Percentiles rank a stretch among this genome's conserved stretches.
Evolutionary conservation across 2,113 vertebrate genomes (phyloP).

Genomic region (Rhegmatorhina hoffmannsi): DNA sequence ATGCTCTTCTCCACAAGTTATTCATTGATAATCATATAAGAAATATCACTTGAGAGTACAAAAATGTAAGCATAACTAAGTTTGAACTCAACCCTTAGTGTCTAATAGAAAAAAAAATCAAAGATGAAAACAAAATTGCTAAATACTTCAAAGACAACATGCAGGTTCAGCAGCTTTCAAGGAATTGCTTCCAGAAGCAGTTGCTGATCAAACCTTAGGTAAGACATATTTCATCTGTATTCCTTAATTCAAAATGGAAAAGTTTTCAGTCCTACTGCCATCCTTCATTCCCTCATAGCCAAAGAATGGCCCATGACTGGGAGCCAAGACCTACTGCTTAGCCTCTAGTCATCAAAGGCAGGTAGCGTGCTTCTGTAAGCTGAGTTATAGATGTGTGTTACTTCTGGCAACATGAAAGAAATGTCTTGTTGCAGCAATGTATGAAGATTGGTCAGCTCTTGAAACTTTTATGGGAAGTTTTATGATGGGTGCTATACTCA

Average conservation of each 20-base stretch:
- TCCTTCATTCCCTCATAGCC: not conserved
- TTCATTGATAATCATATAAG: not conserved
- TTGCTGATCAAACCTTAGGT: not conserved
- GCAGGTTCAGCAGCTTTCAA: not conserved
- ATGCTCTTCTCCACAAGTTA: not conserved
- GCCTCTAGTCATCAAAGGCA: not conserved
- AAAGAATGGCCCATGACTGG: not conserved
- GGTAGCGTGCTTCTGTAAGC: not conserved
- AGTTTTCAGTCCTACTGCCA: not conserved
- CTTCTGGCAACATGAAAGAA: not conserved
- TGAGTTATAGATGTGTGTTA: not conserved
- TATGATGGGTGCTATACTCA: not conserved
- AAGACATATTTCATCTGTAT: not conserved
- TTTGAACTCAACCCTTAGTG: not conserved
- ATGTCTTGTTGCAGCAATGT: not conserved
- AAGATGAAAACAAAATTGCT: conserved; percentile 21
- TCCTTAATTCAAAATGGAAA: not conserved
- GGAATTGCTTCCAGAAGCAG: not conserved
- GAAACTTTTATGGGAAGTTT: not conserved
- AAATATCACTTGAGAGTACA: not conserved
- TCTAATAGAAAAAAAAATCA: not conserved
- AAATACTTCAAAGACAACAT: not conserved
- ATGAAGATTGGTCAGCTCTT: not conserved
- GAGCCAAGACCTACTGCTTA: not conserved
- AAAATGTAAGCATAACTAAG: not conserved